Percentiles rank a stretch among this genome's conserved stretches.
Evolutionary conservation across 2,113 vertebrate genomes (phyloP).

Genomic region (Catharus fuscescens): DNA sequence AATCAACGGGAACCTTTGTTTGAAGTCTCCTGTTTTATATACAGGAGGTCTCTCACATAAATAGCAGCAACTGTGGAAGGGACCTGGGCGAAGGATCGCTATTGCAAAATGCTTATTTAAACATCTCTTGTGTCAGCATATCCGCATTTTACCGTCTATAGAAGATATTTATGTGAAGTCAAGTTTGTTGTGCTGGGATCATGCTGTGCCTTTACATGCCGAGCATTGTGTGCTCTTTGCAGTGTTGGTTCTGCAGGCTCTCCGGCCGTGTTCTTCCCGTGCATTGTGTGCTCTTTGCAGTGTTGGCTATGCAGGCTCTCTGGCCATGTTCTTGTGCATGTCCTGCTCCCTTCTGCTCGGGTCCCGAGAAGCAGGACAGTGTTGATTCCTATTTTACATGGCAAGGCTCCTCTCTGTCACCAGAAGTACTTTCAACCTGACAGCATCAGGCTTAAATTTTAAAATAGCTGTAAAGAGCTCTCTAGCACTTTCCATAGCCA

Average conservation of each 20-base stretch:
- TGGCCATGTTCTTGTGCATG: not conserved
- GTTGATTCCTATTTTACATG: not conserved
- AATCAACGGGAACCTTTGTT: conserved; percentile 51
- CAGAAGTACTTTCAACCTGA: not conserved
- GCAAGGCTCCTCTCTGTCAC: not conserved
- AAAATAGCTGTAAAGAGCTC: not conserved
- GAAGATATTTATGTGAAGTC: not conserved
- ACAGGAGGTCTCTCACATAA: not conserved
- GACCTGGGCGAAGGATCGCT: not conserved
- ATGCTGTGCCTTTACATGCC: not conserved
- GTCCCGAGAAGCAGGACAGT: not conserved
- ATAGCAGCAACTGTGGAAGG: not conserved
- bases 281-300: not conserved
- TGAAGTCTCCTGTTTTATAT: not conserved
- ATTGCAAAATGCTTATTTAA: not conserved
- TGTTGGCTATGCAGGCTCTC: not conserved
- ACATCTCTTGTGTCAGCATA: not conserved
- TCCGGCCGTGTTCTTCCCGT: not conserved
- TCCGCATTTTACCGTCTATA: not conserved
- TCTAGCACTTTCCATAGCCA: not conserved
- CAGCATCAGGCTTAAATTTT: not conserved
- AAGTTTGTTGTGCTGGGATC: conserved; percentile 25
- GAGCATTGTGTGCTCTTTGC: not conserved
- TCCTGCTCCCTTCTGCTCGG: not conserved
- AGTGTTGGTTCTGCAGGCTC: not conserved